Percentiles rank a stretch among this genome's conserved stretches.
phyloP scores from a whole-genome alignment of 2,113 vertebrate species.

The Myocastor coypus region DNA sequence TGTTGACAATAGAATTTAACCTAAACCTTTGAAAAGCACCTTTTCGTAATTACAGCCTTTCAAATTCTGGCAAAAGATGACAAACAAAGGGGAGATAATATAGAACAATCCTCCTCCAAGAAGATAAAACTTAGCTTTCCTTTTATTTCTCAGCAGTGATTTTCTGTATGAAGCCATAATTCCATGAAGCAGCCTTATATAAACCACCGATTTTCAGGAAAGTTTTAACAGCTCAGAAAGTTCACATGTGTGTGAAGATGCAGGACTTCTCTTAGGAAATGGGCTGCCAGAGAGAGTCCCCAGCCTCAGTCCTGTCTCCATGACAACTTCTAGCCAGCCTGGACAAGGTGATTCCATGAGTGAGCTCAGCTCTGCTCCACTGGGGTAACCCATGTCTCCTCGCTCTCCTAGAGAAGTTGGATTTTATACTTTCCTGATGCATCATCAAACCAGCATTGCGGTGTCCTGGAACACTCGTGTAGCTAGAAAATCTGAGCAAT shows the following conservation, averaged over 20 bases:
- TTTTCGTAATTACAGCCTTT: conserved; percentile 53
- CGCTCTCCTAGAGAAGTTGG: neutral
- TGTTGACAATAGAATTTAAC: conserved; percentile 16
- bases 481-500: neutral
- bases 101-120: conserved; percentile 69
- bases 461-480: neutral
- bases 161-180: conserved; percentile 24
- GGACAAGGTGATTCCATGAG: neutral
- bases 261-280: neutral
- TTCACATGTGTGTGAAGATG: neutral
- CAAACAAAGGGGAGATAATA: neutral
- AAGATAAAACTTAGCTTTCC: conserved; percentile 69
- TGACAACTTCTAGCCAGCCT: neutral
- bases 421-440: neutral
- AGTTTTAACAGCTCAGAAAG: conserved; percentile 49
- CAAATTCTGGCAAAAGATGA: conserved; percentile 58
- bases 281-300: neutral
- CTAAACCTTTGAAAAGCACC: conserved; percentile 12
- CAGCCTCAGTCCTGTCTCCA: neutral
- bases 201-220: conserved; percentile 63
- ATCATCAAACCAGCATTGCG: neutral
- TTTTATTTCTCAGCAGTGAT: conserved; percentile 70
- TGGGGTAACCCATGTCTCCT: neutral
- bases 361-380: neutral
- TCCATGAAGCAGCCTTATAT: conserved; percentile 45